A percentile compares a stretch with the other conserved stretches of the same genome.
These are phyloP conservation scores for Tylochromis polylepis DNA, from an alignment of 2,113 vertebrate genomes.

Conservation along the genomic window DNA sequence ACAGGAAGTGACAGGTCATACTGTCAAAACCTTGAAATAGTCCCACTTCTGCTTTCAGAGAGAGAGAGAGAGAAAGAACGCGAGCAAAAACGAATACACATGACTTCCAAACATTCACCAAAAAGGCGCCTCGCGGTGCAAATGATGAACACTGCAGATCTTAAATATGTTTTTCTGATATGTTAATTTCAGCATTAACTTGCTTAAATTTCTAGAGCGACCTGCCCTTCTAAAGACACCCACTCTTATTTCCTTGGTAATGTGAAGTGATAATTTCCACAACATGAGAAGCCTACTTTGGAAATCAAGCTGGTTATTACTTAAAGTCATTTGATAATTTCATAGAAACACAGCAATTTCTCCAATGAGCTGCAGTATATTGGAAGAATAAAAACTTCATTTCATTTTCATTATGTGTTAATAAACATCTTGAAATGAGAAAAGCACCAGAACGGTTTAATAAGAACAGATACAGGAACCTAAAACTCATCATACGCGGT, in stretches of 20 bases:
- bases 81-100: neutral
- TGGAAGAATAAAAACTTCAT: neutral
- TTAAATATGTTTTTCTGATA: neutral
- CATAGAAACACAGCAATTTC: neutral
- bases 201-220: neutral
- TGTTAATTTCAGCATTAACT: neutral
- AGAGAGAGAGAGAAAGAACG: neutral
- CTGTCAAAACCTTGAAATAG: constrained; percentile 60
- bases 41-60: constrained; percentile 60
- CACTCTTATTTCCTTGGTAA: neutral
- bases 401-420: neutral
- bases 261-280: neutral
- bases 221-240: neutral
- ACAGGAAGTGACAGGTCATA: constrained; percentile 72
- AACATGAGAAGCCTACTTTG: neutral
- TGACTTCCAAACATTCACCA: neutral
- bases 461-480: neutral
- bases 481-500: neutral
- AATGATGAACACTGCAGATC: neutral
- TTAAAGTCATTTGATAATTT: neutral
- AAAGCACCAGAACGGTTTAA: neutral
- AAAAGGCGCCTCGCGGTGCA: neutral
- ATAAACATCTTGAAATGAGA: neutral
- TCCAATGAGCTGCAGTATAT: fast-evolving
- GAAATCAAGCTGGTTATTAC: neutral